Evolutionary conservation across 2,797 vertebrate genomes (phyloP).

Genomic region (Petrocephalus sullivani): DNA sequence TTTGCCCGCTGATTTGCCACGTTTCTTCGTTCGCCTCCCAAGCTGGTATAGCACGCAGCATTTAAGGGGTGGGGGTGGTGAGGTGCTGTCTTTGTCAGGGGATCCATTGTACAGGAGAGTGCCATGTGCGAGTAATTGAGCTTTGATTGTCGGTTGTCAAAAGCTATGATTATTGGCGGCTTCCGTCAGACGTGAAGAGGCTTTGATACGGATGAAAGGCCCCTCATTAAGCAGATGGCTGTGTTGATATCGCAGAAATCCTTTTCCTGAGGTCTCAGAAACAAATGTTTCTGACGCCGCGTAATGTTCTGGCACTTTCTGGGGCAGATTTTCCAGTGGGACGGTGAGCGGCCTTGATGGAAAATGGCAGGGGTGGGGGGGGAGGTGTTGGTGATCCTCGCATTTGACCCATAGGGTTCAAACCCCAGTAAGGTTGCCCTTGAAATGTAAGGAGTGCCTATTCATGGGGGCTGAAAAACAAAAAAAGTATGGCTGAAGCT

Average conservation of each 20-base stretch:
- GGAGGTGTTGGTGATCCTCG: background rate
- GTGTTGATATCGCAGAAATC: conserved; percentile 45
- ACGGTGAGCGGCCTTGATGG: background rate
- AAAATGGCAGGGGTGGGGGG: background rate
- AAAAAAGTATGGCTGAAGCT: background rate
- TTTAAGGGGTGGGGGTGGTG: background rate
- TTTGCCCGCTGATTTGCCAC: background rate
- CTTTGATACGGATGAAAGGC: conserved; percentile 49
- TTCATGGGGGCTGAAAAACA: background rate
- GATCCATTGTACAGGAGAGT: conserved; percentile 36
- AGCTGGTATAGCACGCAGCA: background rate
- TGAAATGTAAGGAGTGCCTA: background rate
- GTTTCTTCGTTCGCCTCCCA: background rate
- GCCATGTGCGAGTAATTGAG: conserved; percentile 43
- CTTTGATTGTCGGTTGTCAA: conserved; percentile 48
- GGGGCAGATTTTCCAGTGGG: background rate
- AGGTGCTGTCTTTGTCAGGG: conserved; percentile 28
- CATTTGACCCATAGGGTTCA: background rate
- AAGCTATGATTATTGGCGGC: conserved; percentile 44
- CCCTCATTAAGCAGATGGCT: conserved; percentile 45
- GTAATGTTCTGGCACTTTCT: background rate
- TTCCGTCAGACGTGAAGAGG: conserved; percentile 40
- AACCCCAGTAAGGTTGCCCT: background rate
- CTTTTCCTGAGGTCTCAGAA: conserved; percentile 32
- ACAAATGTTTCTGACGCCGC: conserved; percentile 27